These are phyloP conservation scores for Pachyuromys duprasi DNA, from an alignment of 2,797 vertebrate species.

Conservation along the genomic window DNA sequence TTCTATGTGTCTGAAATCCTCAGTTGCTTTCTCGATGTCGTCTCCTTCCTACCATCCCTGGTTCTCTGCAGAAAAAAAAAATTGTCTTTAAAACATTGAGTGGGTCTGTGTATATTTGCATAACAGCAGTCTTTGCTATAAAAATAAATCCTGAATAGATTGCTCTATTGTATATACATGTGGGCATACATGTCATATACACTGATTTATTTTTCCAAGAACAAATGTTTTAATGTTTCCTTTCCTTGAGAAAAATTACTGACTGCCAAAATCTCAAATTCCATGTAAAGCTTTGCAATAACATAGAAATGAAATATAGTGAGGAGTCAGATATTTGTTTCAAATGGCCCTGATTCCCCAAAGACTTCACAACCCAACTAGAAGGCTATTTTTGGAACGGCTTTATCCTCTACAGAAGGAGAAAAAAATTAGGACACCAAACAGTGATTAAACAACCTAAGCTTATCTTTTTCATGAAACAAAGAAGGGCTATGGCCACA, in stretches of 20 bases:
- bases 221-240: slow-evolving; percentile 74
- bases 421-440: slow-evolving; percentile 21
- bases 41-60: slow-evolving; percentile 32
- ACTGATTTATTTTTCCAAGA: slow-evolving; percentile 75
- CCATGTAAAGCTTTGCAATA: slow-evolving; percentile 64
- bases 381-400: slow-evolving; percentile 55
- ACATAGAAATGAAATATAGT: slow-evolving; percentile 74
- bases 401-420: slow-evolving; percentile 40
- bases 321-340: slow-evolving; percentile 70
- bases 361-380: slow-evolving; percentile 62
- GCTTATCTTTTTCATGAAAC: slow-evolving; percentile 19
- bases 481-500: neutral
- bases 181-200: slow-evolving; percentile 73
- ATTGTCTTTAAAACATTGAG: slow-evolving; percentile 60
- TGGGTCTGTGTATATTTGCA: slow-evolving; percentile 73
- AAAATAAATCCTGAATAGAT: slow-evolving; percentile 80
- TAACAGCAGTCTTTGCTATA: slow-evolving; percentile 70
- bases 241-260: slow-evolving; percentile 77
- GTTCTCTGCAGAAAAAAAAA: slow-evolving; percentile 54
- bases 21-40: slow-evolving; percentile 1
- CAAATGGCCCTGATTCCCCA: slow-evolving; percentile 68
- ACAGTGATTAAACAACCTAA: slow-evolving; percentile 49
- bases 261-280: slow-evolving; percentile 66
- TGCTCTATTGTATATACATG: slow-evolving; percentile 75
- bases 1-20: slow-evolving; percentile 17